A percentile compares a stretch with the other conserved stretches of the same genome.
Evolutionary conservation across 2,888 invertebrate species (phyloP).

Genomic region (Scaptomyza polygonia): DNA sequence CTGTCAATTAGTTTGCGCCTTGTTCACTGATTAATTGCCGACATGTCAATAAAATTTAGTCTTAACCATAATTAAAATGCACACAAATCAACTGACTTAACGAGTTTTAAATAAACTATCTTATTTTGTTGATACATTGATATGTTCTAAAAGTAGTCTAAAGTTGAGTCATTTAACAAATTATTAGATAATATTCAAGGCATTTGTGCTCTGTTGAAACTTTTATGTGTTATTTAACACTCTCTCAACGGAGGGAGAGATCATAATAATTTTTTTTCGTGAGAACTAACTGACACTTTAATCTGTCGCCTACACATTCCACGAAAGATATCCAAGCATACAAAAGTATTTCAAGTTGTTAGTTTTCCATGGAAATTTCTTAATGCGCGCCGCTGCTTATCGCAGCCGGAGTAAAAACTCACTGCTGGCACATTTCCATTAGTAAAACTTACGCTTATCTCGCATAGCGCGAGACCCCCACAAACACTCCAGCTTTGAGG

Average conservation of each 20-base stretch:
- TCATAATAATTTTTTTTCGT: background rate
- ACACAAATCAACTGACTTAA: slow-evolving; percentile 38
- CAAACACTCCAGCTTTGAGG: background rate
- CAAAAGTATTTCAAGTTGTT: slow-evolving; percentile 34
- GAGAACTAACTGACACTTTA: slow-evolving; percentile 7
- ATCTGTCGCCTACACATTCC: slow-evolving; percentile 20
- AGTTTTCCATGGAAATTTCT: slow-evolving; percentile 36
- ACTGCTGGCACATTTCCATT: slow-evolving; percentile 35
- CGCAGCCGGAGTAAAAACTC: slow-evolving; percentile 30
- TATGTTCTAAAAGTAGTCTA: no score
- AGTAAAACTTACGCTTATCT: slow-evolving; percentile 51
- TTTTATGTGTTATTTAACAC: slow-evolving; percentile 4
- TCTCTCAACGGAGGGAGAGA: background rate
- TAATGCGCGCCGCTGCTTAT: slow-evolving; percentile 43
- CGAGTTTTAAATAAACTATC: slow-evolving; percentile 26
- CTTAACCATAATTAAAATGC: slow-evolving; percentile 35
- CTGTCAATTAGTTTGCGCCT: slow-evolving; percentile 54
- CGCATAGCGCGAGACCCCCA: slow-evolving; percentile 29
- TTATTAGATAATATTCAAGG: background rate
- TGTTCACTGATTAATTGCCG: slow-evolving; percentile 58
- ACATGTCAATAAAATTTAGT: slow-evolving; percentile 44
- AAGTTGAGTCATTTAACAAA: background rate
- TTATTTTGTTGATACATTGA: background rate
- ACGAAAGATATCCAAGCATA: slow-evolving; percentile 18
- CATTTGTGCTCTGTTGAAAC: background rate